These are phyloP conservation scores for Bolborhynchus lineola DNA, from an alignment of 2,113 vertebrate genomes.

Conservation along the genomic window DNA sequence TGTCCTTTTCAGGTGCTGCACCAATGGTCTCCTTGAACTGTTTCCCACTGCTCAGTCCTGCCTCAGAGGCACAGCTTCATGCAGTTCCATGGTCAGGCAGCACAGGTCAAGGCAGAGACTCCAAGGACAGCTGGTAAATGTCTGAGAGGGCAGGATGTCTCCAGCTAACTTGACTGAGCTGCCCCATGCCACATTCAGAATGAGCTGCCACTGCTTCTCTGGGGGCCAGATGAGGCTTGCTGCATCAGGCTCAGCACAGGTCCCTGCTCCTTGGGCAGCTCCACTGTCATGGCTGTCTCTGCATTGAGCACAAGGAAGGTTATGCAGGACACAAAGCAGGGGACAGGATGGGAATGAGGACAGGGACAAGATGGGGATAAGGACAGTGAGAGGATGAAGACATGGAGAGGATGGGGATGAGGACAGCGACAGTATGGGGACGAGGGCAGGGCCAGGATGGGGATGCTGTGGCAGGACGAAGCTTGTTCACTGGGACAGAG, in stretches of 20 bases:
- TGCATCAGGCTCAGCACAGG: not conserved
- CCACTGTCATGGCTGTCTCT: not conserved
- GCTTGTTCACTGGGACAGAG: rapidly evolving
- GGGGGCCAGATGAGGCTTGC: rapidly evolving
- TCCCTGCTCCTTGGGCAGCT: not conserved
- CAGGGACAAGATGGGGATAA: not conserved
- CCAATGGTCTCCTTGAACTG: not conserved
- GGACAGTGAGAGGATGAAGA: not conserved
- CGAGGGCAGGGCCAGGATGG: not conserved
- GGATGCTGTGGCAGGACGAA: not conserved
- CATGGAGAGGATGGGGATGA: not conserved
- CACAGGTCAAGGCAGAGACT: not conserved
- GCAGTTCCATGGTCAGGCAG: not conserved
- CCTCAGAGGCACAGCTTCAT: not conserved
- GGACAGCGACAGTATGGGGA: not conserved
- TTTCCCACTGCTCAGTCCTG: not conserved
- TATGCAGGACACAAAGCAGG: not conserved
- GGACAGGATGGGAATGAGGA: not conserved
- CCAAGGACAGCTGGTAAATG: not conserved
- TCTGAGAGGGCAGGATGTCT: not conserved
- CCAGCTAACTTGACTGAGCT: not conserved
- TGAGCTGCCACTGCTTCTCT: not conserved
- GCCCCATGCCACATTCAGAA: not conserved
- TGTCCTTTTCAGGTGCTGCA: not conserved
- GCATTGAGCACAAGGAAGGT: not conserved